These are phyloP conservation scores for Metopolophium dirhodum DNA, from an alignment of 1,140 invertebrate species.

Conservation along the genomic window DNA sequence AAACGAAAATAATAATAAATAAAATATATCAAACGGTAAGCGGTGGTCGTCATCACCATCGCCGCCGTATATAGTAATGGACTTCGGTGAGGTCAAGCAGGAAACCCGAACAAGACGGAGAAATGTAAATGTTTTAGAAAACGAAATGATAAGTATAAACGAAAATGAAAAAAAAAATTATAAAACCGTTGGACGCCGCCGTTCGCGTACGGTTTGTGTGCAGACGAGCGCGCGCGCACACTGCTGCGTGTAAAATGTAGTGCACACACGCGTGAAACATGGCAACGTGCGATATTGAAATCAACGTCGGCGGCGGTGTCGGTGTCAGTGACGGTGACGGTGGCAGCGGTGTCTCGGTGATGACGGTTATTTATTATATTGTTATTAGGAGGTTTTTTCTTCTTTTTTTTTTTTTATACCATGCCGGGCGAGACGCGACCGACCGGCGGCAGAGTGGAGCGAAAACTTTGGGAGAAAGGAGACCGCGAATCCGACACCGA, in stretches of 20 bases:
- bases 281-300: slow-evolving; percentile 44
- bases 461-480: background rate
- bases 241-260: background rate
- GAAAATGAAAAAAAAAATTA: background rate
- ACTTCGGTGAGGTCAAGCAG: slow-evolving; percentile 21
- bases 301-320: background rate
- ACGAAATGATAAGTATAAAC: background rate
- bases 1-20: background rate
- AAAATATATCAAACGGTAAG: background rate
- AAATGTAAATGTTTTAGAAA: slow-evolving; percentile 51
- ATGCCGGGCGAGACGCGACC: background rate
- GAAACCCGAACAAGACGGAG: background rate
- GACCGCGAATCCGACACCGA: background rate
- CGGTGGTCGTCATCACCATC: background rate
- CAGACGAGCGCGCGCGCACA: background rate
- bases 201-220: background rate
- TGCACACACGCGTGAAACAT: slow-evolving; percentile 38
- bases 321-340: background rate
- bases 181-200: background rate
- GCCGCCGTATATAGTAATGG: background rate
- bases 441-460: background rate
- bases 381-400: slow-evolving; percentile 7
- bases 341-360: background rate
- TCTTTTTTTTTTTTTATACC: background rate
- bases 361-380: slow-evolving; percentile 21